Percentiles rank a stretch among this genome's conserved stretches.
Evolutionary conservation across 2,888 invertebrate species (phyloP).

Genomic region (Loripinus fragilis): DNA sequence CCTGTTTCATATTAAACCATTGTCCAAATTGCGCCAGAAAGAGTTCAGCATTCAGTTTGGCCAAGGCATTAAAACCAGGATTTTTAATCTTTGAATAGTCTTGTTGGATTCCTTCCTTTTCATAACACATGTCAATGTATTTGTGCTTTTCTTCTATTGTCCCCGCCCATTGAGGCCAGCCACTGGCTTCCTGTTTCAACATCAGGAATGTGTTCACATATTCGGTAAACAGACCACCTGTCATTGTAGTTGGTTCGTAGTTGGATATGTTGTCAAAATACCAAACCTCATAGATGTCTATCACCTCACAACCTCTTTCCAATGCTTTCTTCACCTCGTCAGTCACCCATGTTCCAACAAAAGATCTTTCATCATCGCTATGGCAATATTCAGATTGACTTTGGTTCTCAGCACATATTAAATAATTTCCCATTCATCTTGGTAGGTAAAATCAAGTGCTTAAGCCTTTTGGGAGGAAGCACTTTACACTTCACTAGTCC

Average conservation of each 20-base stretch:
- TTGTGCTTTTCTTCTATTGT: constrained; percentile 52
- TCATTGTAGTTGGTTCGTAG: constrained; percentile 9
- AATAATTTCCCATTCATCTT: not conserved
- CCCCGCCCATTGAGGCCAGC: constrained; percentile 22
- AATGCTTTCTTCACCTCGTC: constrained; percentile 32
- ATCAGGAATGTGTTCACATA: constrained; percentile 51
- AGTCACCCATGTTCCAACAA: constrained; percentile 44
- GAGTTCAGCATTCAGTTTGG: not conserved
- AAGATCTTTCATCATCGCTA: constrained; percentile 20
- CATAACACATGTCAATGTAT: not conserved
- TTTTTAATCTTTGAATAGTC: not conserved
- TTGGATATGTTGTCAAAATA: constrained; percentile 28
- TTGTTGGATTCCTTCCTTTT: not conserved
- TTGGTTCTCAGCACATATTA: constrained; percentile 11
- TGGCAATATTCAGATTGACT: constrained; percentile 21
- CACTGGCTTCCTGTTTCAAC: not conserved
- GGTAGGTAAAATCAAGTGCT: not conserved
- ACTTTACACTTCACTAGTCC: constrained; percentile 66
- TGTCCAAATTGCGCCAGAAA: constrained; percentile 18
- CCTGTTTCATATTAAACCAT: constrained; percentile 29
- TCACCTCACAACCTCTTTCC: constrained; percentile 24
- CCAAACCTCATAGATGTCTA: constrained; percentile 36
- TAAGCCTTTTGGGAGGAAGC: constrained; percentile 22
- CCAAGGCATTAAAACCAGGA: not conserved
- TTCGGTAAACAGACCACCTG: constrained; percentile 67